These are phyloP conservation scores for Adelphocoris suturalis DNA, from an alignment of 2,888 invertebrate genomes.

Conservation along the genomic window DNA sequence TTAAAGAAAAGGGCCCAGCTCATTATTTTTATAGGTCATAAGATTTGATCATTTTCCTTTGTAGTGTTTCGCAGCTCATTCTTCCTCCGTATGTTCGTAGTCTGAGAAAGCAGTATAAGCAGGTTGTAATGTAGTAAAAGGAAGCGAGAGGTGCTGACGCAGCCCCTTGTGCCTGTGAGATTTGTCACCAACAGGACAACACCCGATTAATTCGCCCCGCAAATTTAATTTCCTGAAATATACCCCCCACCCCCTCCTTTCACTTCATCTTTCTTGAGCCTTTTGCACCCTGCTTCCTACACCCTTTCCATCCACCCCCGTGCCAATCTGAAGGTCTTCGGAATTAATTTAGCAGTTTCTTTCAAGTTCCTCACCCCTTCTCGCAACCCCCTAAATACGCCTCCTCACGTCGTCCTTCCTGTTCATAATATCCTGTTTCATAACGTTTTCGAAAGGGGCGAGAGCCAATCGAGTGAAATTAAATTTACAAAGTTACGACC, in stretches of 20 bases:
- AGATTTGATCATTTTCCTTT: too few relatives aligned
- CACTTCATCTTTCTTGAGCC: not conserved
- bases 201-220: conserved; percentile 66
- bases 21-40: too few relatives aligned
- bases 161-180: conserved; percentile 44
- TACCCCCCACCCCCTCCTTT: conserved; percentile 21
- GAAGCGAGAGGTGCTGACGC: conserved; percentile 2
- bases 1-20: too few relatives aligned
- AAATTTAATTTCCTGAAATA: conserved; percentile 70
- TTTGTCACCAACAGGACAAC: conserved; percentile 68
- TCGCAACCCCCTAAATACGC: not conserved
- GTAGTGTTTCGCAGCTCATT: too few relatives aligned
- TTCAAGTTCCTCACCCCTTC: not conserved
- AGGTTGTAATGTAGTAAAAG: not conserved
- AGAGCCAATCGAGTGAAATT: conserved; percentile 65
- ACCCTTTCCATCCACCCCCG: not conserved
- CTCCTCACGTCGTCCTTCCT: conserved; percentile 43
- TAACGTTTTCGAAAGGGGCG: conserved; percentile 37
- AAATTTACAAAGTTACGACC: conserved; percentile 70
- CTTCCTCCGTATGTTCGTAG: not conserved
- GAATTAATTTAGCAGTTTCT: conserved; percentile 64
- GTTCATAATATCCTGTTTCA: conserved; percentile 67
- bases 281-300: not conserved
- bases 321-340: conserved; percentile 38
- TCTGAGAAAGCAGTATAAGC: not conserved